Conservation (phyloP, 2,888 invertebrate species). For the Idaea biselata region DNA sequence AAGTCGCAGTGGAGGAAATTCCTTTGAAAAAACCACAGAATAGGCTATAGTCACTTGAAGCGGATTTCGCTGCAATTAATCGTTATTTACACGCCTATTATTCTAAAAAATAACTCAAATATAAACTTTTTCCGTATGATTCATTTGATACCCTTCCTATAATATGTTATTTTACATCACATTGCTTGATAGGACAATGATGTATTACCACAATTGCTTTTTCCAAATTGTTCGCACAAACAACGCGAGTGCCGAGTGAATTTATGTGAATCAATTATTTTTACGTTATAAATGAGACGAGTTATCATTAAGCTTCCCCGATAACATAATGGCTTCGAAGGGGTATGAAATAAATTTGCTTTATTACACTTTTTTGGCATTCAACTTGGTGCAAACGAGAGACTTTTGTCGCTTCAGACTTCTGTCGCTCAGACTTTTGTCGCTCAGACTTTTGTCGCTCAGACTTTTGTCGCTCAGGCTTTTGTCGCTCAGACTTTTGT, state of each 20-base stretch:
- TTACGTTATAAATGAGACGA: slow-evolving; percentile 42
- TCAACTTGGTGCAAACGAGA: slow-evolving; percentile 10
- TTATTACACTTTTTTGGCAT: slow-evolving; percentile 16
- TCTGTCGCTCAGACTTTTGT: too few species aligned
- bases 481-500: not conserved
- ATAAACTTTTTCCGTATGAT: not conserved
- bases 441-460: too few species aligned
- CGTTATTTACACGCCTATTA: not conserved
- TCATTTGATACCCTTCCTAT: not conserved
- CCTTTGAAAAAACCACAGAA: too few species aligned
- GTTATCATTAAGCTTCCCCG: slow-evolving; percentile 32
- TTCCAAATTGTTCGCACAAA: slow-evolving; percentile 64
- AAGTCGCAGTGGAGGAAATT: too few species aligned
- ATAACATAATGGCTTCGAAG: slow-evolving; percentile 26
- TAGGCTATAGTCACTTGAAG: too few species aligned
- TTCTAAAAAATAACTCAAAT: not conserved
- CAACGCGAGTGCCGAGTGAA: slow-evolving; percentile 38
- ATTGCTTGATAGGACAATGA: slow-evolving; percentile 69
- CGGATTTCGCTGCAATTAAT: too few species aligned
- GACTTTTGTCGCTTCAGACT: not conserved
- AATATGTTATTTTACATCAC: slow-evolving; percentile 10
- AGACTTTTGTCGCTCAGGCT: not conserved
- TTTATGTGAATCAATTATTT: slow-evolving; percentile 65
- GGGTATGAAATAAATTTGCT: slow-evolving; percentile 17
- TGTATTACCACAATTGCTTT: slow-evolving; percentile 68